Conservation (phyloP, 2,797 vertebrate species). For the Dromococcyx pavoninus region DNA sequence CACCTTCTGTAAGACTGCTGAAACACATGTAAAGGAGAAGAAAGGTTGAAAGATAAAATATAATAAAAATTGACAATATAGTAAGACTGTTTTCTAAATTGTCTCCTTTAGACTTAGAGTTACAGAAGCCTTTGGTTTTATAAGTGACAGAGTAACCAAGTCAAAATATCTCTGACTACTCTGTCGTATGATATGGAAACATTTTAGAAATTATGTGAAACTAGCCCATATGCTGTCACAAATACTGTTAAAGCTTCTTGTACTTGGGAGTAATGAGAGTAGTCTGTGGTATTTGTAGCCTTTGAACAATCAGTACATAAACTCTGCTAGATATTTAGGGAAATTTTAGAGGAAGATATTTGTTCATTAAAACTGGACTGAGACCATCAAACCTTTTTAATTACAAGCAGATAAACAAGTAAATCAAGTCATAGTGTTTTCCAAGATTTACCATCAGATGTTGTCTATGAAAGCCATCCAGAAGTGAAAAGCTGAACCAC, state of each 20-base stretch:
- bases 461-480: neutral
- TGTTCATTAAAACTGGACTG: neutral
- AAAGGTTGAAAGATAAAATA: neutral
- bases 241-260: neutral
- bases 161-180: neutral
- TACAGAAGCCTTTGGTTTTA: neutral
- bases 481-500: neutral
- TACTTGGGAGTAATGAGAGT: neutral
- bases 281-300: neutral
- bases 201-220: neutral
- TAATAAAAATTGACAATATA: neutral
- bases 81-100: neutral
- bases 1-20: constrained; percentile 64
- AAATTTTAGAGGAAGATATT: neutral
- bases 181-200: neutral
- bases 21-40: constrained; percentile 59
- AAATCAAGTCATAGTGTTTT: neutral
- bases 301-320: neutral
- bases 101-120: neutral
- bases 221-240: neutral
- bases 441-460: neutral
- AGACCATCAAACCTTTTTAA: neutral
- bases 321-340: neutral
- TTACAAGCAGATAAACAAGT: neutral
- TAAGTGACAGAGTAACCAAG: neutral